Conservation (phyloP, 2,888 invertebrate species). For the Yponomeuta evonymella region DNA sequence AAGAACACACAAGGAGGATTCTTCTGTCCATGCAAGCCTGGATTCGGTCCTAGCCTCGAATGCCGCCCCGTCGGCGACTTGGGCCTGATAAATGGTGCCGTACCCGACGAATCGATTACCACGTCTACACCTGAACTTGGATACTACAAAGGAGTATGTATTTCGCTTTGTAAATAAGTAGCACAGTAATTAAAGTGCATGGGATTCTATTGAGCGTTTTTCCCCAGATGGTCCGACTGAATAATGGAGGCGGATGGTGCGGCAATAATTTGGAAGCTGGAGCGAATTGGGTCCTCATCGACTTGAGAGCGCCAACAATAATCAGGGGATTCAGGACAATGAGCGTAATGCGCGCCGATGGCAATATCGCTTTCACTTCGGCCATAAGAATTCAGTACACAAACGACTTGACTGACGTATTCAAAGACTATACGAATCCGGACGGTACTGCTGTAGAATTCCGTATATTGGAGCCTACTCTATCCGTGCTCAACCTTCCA, state of each 20-base stretch:
- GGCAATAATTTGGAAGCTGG: conserved; percentile 90
- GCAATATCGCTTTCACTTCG: conserved; percentile 90
- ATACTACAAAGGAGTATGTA: conserved; percentile 85
- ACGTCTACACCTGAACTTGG: conserved; percentile 89
- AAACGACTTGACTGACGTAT: conserved; percentile 90
- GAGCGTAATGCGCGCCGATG: conserved; percentile 88
- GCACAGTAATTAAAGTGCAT: not conserved
- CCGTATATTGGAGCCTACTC: conserved; percentile 89
- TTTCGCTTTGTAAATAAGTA: conserved; percentile 9
- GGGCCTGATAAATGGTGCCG: conserved; percentile 90
- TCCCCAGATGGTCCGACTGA: conserved; percentile 86
- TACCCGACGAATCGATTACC: conserved; percentile 91
- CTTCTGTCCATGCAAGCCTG: conserved; percentile 89
- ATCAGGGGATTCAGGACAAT: conserved; percentile 93
- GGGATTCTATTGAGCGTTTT: conserved; percentile 19
- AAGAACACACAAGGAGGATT: conserved; percentile 92
- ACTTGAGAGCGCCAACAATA: conserved; percentile 91
- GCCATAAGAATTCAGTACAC: conserved; percentile 93
- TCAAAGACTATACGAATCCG: conserved; percentile 94
- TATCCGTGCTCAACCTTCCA: conserved; percentile 93
- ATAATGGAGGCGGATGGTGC: conserved; percentile 92
- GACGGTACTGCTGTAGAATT: conserved; percentile 96
- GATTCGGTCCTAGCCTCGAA: conserved; percentile 89
- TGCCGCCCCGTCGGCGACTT: conserved; percentile 94
- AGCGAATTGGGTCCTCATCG: conserved; percentile 91